phyloP scores from a whole-genome alignment of 2,113 vertebrate species.

The Hystrix cristata region DNA sequence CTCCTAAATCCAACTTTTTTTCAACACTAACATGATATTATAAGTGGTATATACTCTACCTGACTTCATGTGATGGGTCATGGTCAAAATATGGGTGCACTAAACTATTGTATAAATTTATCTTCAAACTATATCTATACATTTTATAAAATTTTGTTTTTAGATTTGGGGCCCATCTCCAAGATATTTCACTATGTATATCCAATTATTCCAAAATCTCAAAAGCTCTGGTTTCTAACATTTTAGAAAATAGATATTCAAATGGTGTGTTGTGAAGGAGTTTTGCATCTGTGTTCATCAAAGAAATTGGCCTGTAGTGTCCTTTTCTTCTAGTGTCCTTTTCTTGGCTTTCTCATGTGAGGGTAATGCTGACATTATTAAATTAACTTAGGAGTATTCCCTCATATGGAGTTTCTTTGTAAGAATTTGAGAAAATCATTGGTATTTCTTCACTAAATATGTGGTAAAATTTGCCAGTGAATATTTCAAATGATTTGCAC shows the following conservation, averaged over 20 bases:
- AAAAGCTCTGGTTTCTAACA: not conserved
- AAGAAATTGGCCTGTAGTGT: not conserved
- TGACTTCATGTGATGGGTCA: too few relatives aligned
- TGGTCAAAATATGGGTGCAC: too few relatives aligned
- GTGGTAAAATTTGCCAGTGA: not conserved
- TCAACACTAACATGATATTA: too few relatives aligned
- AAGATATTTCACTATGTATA: too few relatives aligned
- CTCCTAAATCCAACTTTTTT: too few relatives aligned
- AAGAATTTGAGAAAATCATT: not conserved
- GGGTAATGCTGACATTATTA: not conserved
- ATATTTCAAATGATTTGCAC: not conserved
- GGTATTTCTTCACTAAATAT: not conserved
- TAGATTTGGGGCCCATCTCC: too few relatives aligned
- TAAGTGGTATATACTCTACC: too few relatives aligned
- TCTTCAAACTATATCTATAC: too few relatives aligned
- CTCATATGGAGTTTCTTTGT: not conserved
- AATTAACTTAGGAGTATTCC: not conserved
- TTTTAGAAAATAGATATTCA: not conserved
- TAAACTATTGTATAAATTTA: too few relatives aligned
- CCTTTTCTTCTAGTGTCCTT: not conserved
- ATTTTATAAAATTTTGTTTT: too few relatives aligned
- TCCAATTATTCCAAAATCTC: too few relatives aligned
- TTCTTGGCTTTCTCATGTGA: not conserved
- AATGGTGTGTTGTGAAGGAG: not conserved
- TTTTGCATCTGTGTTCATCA: too few relatives aligned